A percentile compares a stretch with the other conserved stretches of the same genome.
Conservation (phyloP, 2,888 invertebrate genomes). For the Sthenelais limicola region DNA sequence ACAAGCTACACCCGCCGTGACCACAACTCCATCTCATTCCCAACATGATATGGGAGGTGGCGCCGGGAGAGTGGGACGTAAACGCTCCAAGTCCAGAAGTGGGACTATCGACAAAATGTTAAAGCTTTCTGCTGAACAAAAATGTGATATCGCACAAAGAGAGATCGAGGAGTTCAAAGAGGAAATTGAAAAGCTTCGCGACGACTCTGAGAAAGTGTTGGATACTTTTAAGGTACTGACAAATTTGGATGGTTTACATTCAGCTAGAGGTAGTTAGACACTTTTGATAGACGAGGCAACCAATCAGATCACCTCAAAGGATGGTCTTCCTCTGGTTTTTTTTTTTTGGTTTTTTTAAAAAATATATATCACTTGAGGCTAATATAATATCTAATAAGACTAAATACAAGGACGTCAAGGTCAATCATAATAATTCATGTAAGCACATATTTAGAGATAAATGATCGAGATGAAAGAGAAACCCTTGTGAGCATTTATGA, state of each 20-base stretch:
- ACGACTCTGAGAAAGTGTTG: slow-evolving; percentile 70
- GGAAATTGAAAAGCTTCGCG: slow-evolving; percentile 67
- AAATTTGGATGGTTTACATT: too few species aligned
- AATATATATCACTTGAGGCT: too few species aligned
- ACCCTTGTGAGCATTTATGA: too few species aligned
- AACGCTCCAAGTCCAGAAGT: slow-evolving; percentile 69
- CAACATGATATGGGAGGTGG: slow-evolving; percentile 52
- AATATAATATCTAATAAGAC: too few species aligned
- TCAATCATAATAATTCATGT: too few species aligned
- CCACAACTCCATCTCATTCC: slow-evolving; percentile 59
- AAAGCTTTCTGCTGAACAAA: slow-evolving; percentile 70
- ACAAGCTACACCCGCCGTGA: slow-evolving; percentile 38
- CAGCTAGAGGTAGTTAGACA: too few species aligned
- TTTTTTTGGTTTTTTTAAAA: too few species aligned
- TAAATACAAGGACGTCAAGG: too few species aligned
- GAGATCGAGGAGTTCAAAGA: slow-evolving; percentile 71
- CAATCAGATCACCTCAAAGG: too few species aligned
- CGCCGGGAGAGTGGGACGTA: slow-evolving; percentile 53
- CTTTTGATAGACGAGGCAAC: too few species aligned
- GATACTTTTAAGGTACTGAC: slow-evolving; percentile 68
- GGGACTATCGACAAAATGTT: slow-evolving; percentile 66
- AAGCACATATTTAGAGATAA: too few species aligned
- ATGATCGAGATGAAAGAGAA: too few species aligned
- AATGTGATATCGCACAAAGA: slow-evolving; percentile 72
- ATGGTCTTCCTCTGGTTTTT: neutral